These are phyloP conservation scores for Eubasilissa regina DNA, from an alignment of 1,140 invertebrate species.

Conservation along the genomic window DNA sequence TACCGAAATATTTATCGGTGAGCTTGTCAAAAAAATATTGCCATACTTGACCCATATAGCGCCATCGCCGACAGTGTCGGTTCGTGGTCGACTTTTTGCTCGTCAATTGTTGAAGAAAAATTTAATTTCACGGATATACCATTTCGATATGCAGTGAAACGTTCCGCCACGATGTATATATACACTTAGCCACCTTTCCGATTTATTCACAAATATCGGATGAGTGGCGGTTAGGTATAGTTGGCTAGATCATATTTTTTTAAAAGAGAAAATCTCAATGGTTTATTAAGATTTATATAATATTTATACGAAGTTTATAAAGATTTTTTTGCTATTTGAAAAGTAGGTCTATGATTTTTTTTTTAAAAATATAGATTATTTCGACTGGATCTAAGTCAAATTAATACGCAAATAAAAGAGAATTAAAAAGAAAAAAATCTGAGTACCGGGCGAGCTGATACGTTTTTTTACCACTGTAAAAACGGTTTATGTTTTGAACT, in stretches of 20 bases:
- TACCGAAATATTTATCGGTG: constrained; percentile 10
- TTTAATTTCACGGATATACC: constrained; percentile 57
- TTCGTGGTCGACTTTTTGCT: constrained; percentile 7
- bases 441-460: no score
- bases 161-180: constrained; percentile 47
- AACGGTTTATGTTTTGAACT: no score
- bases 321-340: no score
- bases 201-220: not conserved
- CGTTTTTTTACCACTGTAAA: no score
- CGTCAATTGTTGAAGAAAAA: constrained; percentile 54
- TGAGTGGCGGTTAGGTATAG: no score
- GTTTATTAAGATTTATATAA: no score
- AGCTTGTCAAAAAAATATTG: constrained; percentile 39
- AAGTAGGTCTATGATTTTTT: no score
- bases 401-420: no score
- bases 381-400: no score
- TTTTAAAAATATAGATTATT: no score
- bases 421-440: no score
- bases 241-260: not conserved
- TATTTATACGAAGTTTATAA: no score
- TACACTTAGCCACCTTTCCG: not conserved
- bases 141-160: constrained; percentile 53
- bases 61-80: constrained; percentile 14
- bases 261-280: not conserved
- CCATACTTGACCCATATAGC: constrained; percentile 38